Evolutionary conservation across 2,888 invertebrate genomes (phyloP).

Genomic region (Lepidochrysops patricia): DNA sequence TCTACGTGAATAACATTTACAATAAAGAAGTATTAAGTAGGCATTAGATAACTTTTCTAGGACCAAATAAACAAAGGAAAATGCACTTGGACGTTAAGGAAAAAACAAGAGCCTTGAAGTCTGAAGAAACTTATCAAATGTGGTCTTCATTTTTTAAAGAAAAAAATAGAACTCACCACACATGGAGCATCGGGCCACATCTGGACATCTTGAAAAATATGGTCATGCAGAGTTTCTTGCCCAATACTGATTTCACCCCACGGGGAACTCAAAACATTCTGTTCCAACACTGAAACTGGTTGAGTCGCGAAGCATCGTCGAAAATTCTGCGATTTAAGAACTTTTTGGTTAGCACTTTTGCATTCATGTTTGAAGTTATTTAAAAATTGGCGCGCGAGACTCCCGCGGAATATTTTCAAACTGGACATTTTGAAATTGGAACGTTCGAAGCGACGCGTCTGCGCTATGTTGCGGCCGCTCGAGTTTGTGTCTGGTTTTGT

Average conservation of each 20-base stretch:
- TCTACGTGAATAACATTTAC: too few species aligned
- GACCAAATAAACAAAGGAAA: neutral
- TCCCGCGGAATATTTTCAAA: conserved; percentile 65
- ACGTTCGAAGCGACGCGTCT: conserved; percentile 45
- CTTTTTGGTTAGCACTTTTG: conserved; percentile 24
- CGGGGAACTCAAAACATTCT: conserved; percentile 47
- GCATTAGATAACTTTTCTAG: too few species aligned
- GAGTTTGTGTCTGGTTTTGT: conserved; percentile 28
- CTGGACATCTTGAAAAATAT: conserved; percentile 72
- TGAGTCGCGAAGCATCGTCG: conserved; percentile 48
- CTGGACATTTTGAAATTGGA: conserved; percentile 50
- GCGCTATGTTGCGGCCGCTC: conserved; percentile 40
- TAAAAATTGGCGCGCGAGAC: conserved; percentile 51
- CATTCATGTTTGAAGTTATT: conserved; percentile 37
- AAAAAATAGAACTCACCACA: conserved; percentile 70
- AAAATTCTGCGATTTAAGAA: conserved; percentile 18
- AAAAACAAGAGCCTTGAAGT: neutral
- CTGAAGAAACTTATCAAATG: neutral
- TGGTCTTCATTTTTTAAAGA: neutral
- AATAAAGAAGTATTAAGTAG: too few species aligned
- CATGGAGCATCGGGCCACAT: conserved; percentile 75
- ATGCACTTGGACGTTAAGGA: neutral
- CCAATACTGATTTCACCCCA: conserved; percentile 72
- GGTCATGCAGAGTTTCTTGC: conserved; percentile 73
- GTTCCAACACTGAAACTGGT: conserved; percentile 44